Base-by-base conservation (phyloP, 2,797 vertebrate species). In the Brachyalestes nurse region DNA sequence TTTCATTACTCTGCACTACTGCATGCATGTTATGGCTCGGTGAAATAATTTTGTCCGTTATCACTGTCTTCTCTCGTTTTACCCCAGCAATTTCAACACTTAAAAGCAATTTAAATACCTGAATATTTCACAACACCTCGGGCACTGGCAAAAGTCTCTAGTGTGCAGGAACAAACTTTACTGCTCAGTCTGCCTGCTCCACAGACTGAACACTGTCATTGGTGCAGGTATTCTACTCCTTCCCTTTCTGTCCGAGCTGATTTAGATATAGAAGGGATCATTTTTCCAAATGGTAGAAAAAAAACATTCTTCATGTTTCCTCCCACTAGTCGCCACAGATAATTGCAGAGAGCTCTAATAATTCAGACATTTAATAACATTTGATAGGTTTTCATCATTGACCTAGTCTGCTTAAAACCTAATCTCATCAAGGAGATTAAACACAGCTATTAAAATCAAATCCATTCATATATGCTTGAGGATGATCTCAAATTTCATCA, bases 401-500 rank as follows among this genome's bases (percentile, higher is more conserved):
- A 95, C 92, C 95, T 91, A 82, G 71, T 86, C 87, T 87, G 76
- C 80, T 85, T 87, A 82, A 90, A 93, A 93, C 94, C 89, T 93
- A 95, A 95, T 93, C 90, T 87, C 92, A 94, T 95, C 88, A 90
- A 88, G 88, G 77, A 92, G 96, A 96, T 97, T 97, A 97, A 95
- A 95, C 94, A 87, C 85, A 92, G 93, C 95, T 96, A 93, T 96
- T 95, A 94, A 94, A 96, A 93, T 93, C 88, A 95, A 96, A 98
- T 97, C 96, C 94, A 92, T 93, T 95, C 92, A 92, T 96, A 94
- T 95, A 94, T 95, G 93, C 90, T 93, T 88, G 87, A 90, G 93
- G 92, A 95, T 92, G 85, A 95, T 93, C 93, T 95, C 89, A 89
- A 89, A 92, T 94, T 96, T 95, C 93, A 96, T 94, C 95, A 95